Evolutionary conservation across 2,113 vertebrate genomes (phyloP), one percentile per base, ranked within the genome.

Genomic region (Micronisus gabar): DNA sequence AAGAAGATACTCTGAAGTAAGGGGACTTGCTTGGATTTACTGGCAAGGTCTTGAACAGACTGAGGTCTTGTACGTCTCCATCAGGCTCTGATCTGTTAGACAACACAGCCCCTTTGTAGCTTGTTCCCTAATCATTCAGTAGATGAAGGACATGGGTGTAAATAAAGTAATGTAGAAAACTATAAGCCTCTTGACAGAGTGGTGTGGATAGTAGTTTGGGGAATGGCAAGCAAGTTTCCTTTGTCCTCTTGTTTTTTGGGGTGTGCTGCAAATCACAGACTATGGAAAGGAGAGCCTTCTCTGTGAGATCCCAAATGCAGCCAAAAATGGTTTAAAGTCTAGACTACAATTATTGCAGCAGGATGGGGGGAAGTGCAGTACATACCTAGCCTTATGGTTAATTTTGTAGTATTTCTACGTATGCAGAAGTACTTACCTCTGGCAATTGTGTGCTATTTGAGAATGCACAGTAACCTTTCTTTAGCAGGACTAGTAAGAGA

Each of bases 1-100:
- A 36, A 45, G 58, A 47, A 13, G 32, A 43, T 71, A 20, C 47
- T 81, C 23, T 65, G 27, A 61, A 76, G 55, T 45, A 27, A 1
- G 11, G 20, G 38, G n/a, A 34, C 36, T 73, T 86, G 23, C 62
- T 76, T 68, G 36, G 58, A 6, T 68, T 66, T 83, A 38, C 53
- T 48, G 34, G 7, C 20, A 50, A 68, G 30, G 48, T 72, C 27
- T 29, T 74, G 29, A 71, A 29, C 12, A 56, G 58, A 18, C 16
- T 27, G 41, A 30, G 41, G 19, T 65, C 36, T 73, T 0, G 0
- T 68, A 15, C 0, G 0, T 55, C 48, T 80, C 45, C 41, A 41
- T 66, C 23, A 47, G 75, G 18, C 19, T 68, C 52, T 6, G 11
- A 8, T 70, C 27, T 75, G 11, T 59, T 83, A 47, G 48, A 29